A percentile compares a stretch with the other conserved stretches of the same genome.
Conservation (phyloP, 1,140 invertebrate species). For the Hypsibius dujardini region DNA sequence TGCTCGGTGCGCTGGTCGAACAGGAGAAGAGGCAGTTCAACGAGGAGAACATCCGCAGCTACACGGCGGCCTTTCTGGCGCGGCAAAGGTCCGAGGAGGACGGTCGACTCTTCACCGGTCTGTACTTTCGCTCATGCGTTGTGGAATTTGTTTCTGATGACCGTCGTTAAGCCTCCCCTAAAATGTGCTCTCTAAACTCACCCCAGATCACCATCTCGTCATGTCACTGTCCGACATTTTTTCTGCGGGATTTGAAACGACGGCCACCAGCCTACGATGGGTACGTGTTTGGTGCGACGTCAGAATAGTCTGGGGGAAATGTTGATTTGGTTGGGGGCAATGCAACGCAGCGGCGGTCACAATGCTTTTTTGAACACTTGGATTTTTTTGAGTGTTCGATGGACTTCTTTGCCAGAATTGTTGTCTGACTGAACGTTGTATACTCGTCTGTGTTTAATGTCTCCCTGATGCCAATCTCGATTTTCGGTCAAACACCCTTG, state of each 20-base stretch:
- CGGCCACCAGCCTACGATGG: constrained; percentile 29
- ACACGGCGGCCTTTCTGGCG: not conserved
- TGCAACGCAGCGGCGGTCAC: too few species aligned
- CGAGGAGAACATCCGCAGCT: not conserved
- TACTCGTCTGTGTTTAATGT: too few species aligned
- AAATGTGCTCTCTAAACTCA: too few species aligned
- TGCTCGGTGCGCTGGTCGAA: not conserved
- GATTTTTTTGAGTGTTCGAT: too few species aligned
- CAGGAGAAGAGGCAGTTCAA: not conserved
- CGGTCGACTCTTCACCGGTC: not conserved
- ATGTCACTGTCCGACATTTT: constrained; percentile 22
- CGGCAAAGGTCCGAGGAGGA: not conserved
- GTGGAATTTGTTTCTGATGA: too few species aligned
- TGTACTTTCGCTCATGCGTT: too few species aligned
- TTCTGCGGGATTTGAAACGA: constrained; percentile 30
- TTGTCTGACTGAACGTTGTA: too few species aligned
- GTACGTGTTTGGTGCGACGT: not conserved
- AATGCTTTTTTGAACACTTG: too few species aligned
- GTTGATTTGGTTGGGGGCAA: not conserved
- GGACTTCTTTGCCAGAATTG: too few species aligned
- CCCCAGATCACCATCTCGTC: not conserved
- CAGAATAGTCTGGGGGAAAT: not conserved
- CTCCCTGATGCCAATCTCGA: too few species aligned
- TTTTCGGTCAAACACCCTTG: too few species aligned
- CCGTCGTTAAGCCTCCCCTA: too few species aligned